A percentile compares a stretch with the other conserved stretches of the same genome.
Evolutionary conservation across 1,140 invertebrate species (phyloP).

Genomic region (Papilio aristodemus): DNA sequence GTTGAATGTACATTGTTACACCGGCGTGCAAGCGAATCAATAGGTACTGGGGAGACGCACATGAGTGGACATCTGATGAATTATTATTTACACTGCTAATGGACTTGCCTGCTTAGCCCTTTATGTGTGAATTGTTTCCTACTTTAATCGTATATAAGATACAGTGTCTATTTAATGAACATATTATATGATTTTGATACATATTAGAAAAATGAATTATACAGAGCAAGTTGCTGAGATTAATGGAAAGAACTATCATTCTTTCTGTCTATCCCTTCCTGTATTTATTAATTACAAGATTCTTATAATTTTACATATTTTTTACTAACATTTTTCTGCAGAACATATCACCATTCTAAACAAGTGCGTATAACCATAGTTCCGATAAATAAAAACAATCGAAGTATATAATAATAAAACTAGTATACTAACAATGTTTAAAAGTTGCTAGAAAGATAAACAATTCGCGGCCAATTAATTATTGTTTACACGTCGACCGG

Average conservation of each 20-base stretch:
- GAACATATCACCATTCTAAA: not conserved
- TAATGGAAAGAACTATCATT: too few species aligned
- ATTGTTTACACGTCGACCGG: conserved; percentile 44
- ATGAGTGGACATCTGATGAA: conserved; percentile 47
- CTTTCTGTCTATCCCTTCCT: too few species aligned
- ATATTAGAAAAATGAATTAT: too few species aligned
- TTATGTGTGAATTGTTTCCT: conserved; percentile 27
- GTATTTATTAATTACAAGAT: too few species aligned
- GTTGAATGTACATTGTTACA: conserved; percentile 44
- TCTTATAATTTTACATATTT: too few species aligned
- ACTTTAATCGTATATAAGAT: not conserved
- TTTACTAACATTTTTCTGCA: not conserved
- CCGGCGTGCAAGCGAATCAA: conserved; percentile 20
- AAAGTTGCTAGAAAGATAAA: conserved; percentile 25
- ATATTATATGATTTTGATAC: not conserved
- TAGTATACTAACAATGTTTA: not conserved
- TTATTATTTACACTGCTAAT: conserved; percentile 40
- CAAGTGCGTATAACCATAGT: not conserved
- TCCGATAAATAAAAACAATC: not conserved
- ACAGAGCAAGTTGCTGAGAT: too few species aligned
- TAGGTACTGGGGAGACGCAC: conserved; percentile 40
- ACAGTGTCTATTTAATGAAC: not conserved
- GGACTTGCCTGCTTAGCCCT: conserved; percentile 28
- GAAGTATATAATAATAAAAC: not conserved
- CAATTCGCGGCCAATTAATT: conserved; percentile 49